Evolutionary conservation across 2,113 vertebrate species (phyloP), one percentile per base, ranked within the genome.

Genomic region (Butorides virescens): DNA sequence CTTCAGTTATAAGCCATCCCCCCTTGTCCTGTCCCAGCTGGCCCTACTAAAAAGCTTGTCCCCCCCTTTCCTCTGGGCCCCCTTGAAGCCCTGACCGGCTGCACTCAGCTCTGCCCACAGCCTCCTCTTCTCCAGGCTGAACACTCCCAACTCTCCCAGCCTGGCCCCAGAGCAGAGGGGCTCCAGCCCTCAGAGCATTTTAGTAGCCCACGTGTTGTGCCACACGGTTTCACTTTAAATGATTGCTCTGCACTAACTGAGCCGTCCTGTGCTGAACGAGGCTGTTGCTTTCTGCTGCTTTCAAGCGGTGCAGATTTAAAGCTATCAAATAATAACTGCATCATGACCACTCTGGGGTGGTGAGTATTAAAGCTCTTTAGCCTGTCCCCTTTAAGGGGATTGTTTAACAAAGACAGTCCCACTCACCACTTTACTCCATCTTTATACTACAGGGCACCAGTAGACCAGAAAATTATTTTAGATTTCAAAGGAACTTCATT

Each of bases 381-480:
- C 62, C 49, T 92, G 70, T 84, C 46, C 76, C 55, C 55, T 86
- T 47, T 20, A 39, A 81, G 77, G 53, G 39, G 65, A 11, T 73
- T 42, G 46, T 55, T 76, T 70, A 71, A 86, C 63, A 58, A 79
- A 71, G 34, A 25, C 27, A 59, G 67, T 56, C 52, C 53, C 29
- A 7, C 44, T 70, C 88, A 37, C 37, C 17, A 20, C 53, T 59
- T 84, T 9, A 37, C 70, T 85, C 89, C 34, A 8, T 77, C 88
- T 80, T 63, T 29, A n/a, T 34, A 68, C 58, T 78, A 84, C 84
- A 94, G 59, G 46, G 39, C 18, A 49, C 53, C 90, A 87, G 68
- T 30, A 81, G 90, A 93, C 22, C 68, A 63, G 92, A 84, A 94
- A 95, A 95, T 92, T 34, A 66, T 68, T 61, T 36, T 15, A 59